Evolutionary conservation across 2,888 invertebrate species (phyloP).

Genomic region (Lasioglossum zephyrum): DNA sequence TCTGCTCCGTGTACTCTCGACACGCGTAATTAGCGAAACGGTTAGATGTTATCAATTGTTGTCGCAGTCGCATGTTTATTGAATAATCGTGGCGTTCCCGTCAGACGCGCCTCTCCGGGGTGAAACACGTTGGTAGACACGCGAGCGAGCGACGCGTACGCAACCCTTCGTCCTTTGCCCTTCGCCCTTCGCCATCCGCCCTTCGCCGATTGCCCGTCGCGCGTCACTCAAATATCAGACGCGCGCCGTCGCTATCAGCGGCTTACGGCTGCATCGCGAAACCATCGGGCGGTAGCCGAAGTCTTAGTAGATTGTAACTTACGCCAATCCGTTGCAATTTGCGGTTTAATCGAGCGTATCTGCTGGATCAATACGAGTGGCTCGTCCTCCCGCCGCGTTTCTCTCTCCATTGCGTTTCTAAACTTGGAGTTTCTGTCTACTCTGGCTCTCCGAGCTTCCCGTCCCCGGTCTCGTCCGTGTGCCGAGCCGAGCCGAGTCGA

Average conservation of each 20-base stretch:
- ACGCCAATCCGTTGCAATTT: constrained; percentile 79
- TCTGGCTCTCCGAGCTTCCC: constrained; percentile 15
- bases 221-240: constrained; percentile 54
- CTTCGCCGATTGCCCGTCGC: neutral
- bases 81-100: constrained; percentile 14
- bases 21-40: constrained; percentile 13
- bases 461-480: neutral
- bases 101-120: neutral
- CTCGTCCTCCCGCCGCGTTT: constrained; percentile 49
- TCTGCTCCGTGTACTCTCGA: too few relatives aligned
- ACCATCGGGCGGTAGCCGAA: constrained; percentile 50
- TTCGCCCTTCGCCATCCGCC: too few relatives aligned
- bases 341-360: constrained; percentile 79
- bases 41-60: constrained; percentile 1
- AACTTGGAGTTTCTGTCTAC: constrained; percentile 61
- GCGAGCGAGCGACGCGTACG: neutral
- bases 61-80: constrained; percentile 9
- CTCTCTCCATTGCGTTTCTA: constrained; percentile 65
- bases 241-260: constrained; percentile 47
- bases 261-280: constrained; percentile 61
- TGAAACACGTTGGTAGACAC: constrained; percentile 11
- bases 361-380: constrained; percentile 76
- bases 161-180: neutral
- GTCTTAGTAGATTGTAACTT: constrained; percentile 74
- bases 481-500: neutral